Percentiles rank a stretch among this genome's conserved stretches.
These are phyloP conservation scores for Phrynocephalus guinanensis DNA, from an alignment of 2,797 vertebrate genomes.

Conservation along the genomic window DNA sequence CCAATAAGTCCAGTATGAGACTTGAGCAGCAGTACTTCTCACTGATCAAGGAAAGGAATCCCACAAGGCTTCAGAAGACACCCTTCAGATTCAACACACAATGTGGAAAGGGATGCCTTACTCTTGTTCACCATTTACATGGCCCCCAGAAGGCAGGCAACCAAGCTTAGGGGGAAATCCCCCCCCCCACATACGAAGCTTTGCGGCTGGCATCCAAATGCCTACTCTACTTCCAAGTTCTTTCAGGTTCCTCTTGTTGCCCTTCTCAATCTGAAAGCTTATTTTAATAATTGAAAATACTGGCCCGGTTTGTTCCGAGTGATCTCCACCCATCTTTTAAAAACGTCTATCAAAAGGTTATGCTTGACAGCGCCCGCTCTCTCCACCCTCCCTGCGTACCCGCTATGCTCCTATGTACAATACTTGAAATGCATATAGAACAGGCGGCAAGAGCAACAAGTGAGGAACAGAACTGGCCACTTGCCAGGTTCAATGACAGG, in stretches of 20 bases:
- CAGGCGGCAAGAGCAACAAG: conserved; percentile 28
- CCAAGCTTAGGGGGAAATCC: conserved; percentile 27
- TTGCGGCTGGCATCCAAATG: conserved; percentile 2
- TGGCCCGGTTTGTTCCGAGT: not conserved
- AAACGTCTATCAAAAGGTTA: conserved; percentile 29
- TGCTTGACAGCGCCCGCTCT: conserved; percentile 30
- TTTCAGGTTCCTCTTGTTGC: not conserved
- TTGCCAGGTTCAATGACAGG: conserved; percentile 34
- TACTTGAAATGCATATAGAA: conserved; percentile 54
- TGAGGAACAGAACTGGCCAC: conserved; percentile 52
- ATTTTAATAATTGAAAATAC: not conserved
- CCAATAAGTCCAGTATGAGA: conserved; percentile 59
- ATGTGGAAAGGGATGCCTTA: not conserved
- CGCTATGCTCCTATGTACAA: conserved; percentile 31
- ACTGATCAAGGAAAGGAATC: conserved; percentile 44
- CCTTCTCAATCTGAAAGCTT: conserved; percentile 41
- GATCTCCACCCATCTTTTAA: conserved; percentile 47
- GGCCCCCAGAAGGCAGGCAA: conserved; percentile 49
- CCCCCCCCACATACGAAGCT: not conserved
- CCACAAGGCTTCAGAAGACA: conserved; percentile 44
- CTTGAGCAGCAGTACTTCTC: conserved; percentile 16
- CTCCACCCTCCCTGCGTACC: conserved; percentile 26
- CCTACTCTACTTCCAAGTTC: not conserved
- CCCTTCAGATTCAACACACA: not conserved
- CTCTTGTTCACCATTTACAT: conserved; percentile 51